phyloP scores from a whole-genome alignment of 1,140 invertebrate species.

The Bilobella aurantiaca region DNA sequence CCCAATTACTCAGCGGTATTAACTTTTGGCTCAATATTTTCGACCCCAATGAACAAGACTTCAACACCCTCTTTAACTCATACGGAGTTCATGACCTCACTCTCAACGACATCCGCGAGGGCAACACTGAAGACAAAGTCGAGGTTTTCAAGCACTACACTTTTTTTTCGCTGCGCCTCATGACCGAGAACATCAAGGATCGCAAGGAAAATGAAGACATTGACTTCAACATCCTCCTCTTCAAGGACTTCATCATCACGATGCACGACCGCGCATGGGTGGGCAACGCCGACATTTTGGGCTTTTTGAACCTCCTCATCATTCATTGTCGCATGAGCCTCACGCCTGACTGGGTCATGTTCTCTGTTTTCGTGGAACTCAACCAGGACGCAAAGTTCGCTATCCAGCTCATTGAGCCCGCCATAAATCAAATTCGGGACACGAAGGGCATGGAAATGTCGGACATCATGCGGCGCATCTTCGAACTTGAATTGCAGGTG shows the following conservation, averaged over 20 bases:
- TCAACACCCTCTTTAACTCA: background rate
- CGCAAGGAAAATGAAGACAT: conserved; percentile 5
- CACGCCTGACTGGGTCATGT: conserved; percentile 13
- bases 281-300: conserved; percentile 6
- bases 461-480: background rate
- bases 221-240: conserved; percentile 15
- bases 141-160: conserved; percentile 17
- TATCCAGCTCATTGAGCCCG: background rate
- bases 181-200: conserved; percentile 2
- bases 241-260: conserved; percentile 11
- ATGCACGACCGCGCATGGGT: conserved; percentile 6
- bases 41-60: conserved; percentile 6
- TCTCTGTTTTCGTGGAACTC: conserved; percentile 11
- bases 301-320: conserved; percentile 11
- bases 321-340: background rate
- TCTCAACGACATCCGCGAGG: conserved; percentile 9
- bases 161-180: background rate
- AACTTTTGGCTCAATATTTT: conserved; percentile 11
- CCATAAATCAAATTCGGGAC: background rate
- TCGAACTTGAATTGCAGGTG: conserved; percentile 10
- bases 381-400: conserved; percentile 4
- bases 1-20: background rate
- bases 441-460: background rate
- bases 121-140: conserved; percentile 14
- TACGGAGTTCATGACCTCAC: conserved; percentile 15